These are phyloP conservation scores for Meloidogyne hapla DNA, from an alignment of 1,140 invertebrate species.

Conservation along the genomic window DNA sequence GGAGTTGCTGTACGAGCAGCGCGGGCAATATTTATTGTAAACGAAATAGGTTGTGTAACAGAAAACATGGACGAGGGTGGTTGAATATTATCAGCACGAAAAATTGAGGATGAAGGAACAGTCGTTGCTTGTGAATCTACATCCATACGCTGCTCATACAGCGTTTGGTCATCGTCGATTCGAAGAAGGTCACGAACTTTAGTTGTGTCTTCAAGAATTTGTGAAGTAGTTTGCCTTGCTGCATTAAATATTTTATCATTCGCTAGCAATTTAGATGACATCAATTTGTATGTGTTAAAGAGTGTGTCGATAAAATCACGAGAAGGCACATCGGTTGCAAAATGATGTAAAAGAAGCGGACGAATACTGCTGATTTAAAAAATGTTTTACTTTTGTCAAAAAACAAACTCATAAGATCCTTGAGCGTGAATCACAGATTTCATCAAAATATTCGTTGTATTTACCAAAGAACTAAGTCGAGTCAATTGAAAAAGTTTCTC, in stretches of 20 bases:
- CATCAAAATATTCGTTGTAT: slow-evolving; percentile 23
- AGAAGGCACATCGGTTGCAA: slow-evolving; percentile 22
- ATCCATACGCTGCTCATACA: background rate
- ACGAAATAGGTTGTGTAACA: background rate
- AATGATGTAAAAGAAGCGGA: slow-evolving; percentile 28
- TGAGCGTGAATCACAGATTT: background rate
- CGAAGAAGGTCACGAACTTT: slow-evolving; percentile 20
- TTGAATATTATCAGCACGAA: background rate
- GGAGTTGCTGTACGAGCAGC: background rate
- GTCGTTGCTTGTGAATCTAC: background rate
- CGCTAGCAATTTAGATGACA: background rate
- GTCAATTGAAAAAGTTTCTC: slow-evolving; percentile 9
- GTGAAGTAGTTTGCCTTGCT: slow-evolving; percentile 8
- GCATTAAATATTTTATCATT: slow-evolving; percentile 13
- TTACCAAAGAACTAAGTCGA: slow-evolving; percentile 18
- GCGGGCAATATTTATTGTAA: background rate
- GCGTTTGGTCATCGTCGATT: slow-evolving; percentile 20
- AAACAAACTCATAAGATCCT: background rate
- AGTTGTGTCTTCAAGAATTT: slow-evolving; percentile 21
- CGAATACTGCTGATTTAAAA: slow-evolving; percentile 18
- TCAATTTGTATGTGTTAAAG: slow-evolving; percentile 24
- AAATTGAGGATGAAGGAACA: background rate
- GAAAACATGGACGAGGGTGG: background rate
- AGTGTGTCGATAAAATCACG: slow-evolving; percentile 21
- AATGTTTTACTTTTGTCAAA: background rate